phyloP scores from a whole-genome alignment of 92 coral and sea anemone genomes.

The Galaxea fascicularis region DNA sequence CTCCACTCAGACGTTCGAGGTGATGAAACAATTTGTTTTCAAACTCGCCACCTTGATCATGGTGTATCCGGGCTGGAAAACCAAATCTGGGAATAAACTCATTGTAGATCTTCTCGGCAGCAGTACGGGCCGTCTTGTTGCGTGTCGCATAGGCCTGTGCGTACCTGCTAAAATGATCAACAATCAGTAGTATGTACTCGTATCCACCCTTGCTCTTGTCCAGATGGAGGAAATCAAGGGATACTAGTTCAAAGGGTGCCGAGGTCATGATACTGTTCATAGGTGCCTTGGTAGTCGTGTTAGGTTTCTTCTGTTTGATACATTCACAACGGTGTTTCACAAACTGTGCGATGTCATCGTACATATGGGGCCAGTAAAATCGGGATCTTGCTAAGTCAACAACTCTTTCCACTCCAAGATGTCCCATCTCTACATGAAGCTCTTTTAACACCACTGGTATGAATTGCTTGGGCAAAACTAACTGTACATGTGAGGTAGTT shows the following conservation, averaged over 20 bases:
- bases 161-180: conserved; percentile 58
- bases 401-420: conserved; percentile 55
- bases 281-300: conserved; percentile 32
- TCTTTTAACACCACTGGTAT: conserved; percentile 39
- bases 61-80: conserved; percentile 41
- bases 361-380: conserved; percentile 61
- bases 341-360: conserved; percentile 47
- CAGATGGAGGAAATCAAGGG: conserved; percentile 64
- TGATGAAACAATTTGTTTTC: conserved; percentile 54
- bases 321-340: conserved; percentile 47
- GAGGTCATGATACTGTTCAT: conserved; percentile 31
- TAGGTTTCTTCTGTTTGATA: conserved; percentile 44
- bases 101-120: conserved; percentile 54
- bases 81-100: conserved; percentile 51
- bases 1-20: conserved; percentile 56
- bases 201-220: conserved; percentile 54
- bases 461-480: conserved; percentile 41
- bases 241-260: conserved; percentile 53
- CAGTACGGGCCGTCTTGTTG: conserved; percentile 46
- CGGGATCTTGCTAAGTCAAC: conserved; percentile 45
- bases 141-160: conserved; percentile 64
- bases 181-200: conserved; percentile 54
- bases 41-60: too few relatives aligned
- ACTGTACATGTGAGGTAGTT: conserved; percentile 24
- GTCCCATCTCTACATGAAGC: conserved; percentile 57